A percentile compares a stretch with the other conserved stretches of the same genome.
Evolutionary conservation across 2,888 invertebrate species (phyloP).

Genomic region (Spialia ferax): DNA sequence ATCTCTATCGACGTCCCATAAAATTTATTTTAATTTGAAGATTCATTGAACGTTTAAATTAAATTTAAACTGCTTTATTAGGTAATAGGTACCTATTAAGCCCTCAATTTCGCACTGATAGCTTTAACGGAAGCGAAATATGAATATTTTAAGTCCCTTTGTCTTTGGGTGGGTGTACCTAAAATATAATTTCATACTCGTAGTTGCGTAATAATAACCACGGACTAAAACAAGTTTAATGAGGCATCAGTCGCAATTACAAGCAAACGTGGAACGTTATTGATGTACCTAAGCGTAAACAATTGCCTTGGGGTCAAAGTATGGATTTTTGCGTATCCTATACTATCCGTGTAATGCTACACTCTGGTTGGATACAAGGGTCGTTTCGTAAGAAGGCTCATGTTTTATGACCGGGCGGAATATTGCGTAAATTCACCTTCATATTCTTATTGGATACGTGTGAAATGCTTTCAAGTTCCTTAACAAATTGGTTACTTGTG

Average conservation of each 20-base stretch:
- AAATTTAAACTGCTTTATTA: slow-evolving; percentile 54
- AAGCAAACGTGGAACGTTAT: slow-evolving; percentile 54
- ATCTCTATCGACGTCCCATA: slow-evolving; percentile 50
- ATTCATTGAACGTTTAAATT: slow-evolving; percentile 23
- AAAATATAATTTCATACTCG: too few species aligned
- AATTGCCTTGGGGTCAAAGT: slow-evolving; percentile 53
- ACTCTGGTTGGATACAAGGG: slow-evolving; percentile 59
- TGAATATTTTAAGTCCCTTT: slow-evolving; percentile 60
- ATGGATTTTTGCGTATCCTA: slow-evolving; percentile 48
- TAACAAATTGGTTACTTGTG: background rate
- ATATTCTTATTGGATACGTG: background rate
- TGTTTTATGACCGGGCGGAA: slow-evolving; percentile 7
- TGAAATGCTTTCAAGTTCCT: background rate
- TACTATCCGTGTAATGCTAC: slow-evolving; percentile 62
- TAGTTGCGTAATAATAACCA: slow-evolving; percentile 70
- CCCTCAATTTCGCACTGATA: slow-evolving; percentile 64
- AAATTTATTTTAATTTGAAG: slow-evolving; percentile 36
- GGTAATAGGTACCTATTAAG: slow-evolving; percentile 54
- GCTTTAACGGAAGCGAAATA: slow-evolving; percentile 58
- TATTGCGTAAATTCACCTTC: background rate
- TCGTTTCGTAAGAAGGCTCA: slow-evolving; percentile 53
- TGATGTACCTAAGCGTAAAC: slow-evolving; percentile 51
- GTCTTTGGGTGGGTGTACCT: slow-evolving; percentile 60
- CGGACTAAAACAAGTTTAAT: slow-evolving; percentile 67
- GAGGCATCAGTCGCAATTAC: slow-evolving; percentile 68